Percentiles rank a stretch among this genome's conserved stretches.
phyloP scores from a whole-genome alignment of 2,888 invertebrate species.

The Diachrysia chrysitis region DNA sequence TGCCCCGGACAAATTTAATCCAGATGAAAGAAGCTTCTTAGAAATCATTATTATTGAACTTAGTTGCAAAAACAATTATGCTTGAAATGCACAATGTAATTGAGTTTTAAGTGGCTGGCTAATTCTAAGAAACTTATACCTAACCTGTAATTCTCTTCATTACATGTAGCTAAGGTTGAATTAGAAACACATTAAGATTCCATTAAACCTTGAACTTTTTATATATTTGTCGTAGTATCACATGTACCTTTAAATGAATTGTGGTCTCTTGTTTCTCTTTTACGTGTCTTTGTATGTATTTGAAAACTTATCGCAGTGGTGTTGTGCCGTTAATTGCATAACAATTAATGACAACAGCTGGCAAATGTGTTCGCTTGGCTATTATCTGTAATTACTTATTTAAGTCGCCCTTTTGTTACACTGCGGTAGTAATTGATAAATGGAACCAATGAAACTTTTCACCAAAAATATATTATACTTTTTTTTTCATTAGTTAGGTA shows the following conservation, averaged over 20 bases:
- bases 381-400: slow-evolving; percentile 6
- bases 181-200: neutral
- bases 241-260: neutral
- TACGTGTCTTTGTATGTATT: neutral
- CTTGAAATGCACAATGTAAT: slow-evolving; percentile 26
- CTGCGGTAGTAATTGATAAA: neutral
- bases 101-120: slow-evolving; percentile 22
- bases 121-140: slow-evolving; percentile 25
- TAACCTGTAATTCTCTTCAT: slow-evolving; percentile 7
- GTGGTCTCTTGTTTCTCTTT: neutral
- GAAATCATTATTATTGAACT: slow-evolving; percentile 53
- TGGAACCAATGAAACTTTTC: too few relatives aligned
- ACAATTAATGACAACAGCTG: slow-evolving; percentile 8
- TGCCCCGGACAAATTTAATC: slow-evolving; percentile 75
- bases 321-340: neutral
- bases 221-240: neutral
- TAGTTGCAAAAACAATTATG: slow-evolving; percentile 19
- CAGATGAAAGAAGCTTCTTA: slow-evolving; percentile 64
- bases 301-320: neutral
- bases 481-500: neutral
- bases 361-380: neutral
- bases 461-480: too few relatives aligned
- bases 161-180: neutral
- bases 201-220: neutral
- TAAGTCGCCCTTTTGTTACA: neutral